Evolutionary conservation across 2,797 vertebrate species (phyloP), one percentile per base, ranked within the genome.

Genomic region (Syndactyla subalaris): DNA sequence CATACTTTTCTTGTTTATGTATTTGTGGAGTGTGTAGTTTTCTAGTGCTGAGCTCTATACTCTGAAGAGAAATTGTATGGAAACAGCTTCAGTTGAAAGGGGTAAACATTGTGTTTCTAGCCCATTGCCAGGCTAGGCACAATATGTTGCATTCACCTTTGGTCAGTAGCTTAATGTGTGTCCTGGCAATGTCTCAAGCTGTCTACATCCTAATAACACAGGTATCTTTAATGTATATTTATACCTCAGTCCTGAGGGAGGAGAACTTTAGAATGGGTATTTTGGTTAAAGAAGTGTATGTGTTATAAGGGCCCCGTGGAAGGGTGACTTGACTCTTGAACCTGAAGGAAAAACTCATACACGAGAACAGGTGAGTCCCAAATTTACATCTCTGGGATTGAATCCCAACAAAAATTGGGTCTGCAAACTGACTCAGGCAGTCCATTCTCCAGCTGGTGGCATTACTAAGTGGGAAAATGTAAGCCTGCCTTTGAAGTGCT

Each of bases 121-220:
- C 8, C 0, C 0, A 14, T 22, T 58, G 36, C 29, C 51, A 51
- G 17, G 15, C 54, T 48, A 20, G 10, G 27, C 19, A 57, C 21
- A 62, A 43, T 45, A 32, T 30, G 8, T 55, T 86, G 24, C 15
- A 30, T 48, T 90, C 0, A 0, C 24, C 36, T 84, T 65, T 63
- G 58, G 19, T 76, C 27, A 20, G 57, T 27, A 65, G 29, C n/a
- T 77, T 90, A 80, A 68, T 51, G 41, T 80, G 51, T 80, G 29
- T 76, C 66, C 80, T 88, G 68, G n/a, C 32, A 73, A 29, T 55
- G 34, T 36, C 65, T 77, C 68, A 36, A 12, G 34, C 27, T 73
- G 29, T 26, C 48, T 67, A 52, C n/a, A 51, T 7, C 8, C 22
- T 62, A 62, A n/a, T 39, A 66, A 36, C 27, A 73, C 20, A 66